Conservation (phyloP, 2,888 invertebrate genomes). For the Limulus polyphemus region DNA sequence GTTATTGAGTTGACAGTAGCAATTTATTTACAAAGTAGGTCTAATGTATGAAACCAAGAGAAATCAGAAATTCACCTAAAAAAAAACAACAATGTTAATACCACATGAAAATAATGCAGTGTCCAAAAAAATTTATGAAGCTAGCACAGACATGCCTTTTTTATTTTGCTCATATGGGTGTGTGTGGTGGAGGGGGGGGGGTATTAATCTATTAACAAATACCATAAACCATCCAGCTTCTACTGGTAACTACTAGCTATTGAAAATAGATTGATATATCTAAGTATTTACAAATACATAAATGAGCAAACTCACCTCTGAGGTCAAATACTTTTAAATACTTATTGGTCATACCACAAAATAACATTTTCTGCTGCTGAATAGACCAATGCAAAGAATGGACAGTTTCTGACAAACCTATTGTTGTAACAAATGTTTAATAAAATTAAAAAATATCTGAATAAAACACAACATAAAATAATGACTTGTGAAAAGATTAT, state of each 20-base stretch:
- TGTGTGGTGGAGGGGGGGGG: too few species aligned
- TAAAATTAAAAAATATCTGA: neutral
- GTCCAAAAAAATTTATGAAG: too few species aligned
- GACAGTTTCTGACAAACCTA: constrained; percentile 65
- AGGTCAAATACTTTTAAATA: constrained; percentile 77
- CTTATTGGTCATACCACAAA: constrained; percentile 82
- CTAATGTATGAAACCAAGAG: too few species aligned
- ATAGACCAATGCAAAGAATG: constrained; percentile 75
- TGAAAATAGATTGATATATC: neutral
- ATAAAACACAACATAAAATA: constrained; percentile 7
- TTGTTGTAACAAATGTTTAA: constrained; percentile 3
- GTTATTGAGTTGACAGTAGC: too few species aligned
- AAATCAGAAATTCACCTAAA: too few species aligned
- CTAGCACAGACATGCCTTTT: too few species aligned
- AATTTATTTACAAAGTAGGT: too few species aligned
- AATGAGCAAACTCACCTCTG: constrained; percentile 50
- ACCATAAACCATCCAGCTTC: neutral
- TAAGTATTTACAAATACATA: neutral
- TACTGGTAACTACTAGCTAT: neutral
- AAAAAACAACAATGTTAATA: too few species aligned
- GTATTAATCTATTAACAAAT: neutral
- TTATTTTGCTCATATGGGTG: too few species aligned
- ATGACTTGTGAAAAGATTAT: neutral
- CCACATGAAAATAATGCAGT: too few species aligned
- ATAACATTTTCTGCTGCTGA: constrained; percentile 56